A percentile compares a stretch with the other conserved stretches of the same genome.
Conservation (phyloP, 2,797 vertebrate species). For the Amblyopsis hoosieri region DNA sequence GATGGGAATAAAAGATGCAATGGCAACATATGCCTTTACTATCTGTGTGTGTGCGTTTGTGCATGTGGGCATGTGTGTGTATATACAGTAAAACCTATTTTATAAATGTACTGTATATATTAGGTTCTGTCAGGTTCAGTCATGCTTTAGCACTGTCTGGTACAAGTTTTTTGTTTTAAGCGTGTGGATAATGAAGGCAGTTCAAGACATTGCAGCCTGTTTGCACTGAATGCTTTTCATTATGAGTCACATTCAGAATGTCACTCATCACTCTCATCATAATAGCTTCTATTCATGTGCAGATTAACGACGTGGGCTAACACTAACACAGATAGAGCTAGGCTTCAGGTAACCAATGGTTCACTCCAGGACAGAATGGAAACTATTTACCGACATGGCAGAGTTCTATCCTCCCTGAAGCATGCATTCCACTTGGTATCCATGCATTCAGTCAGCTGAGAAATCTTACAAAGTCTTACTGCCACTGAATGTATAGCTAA, state of each 20-base stretch:
- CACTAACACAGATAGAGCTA: conserved; percentile 32
- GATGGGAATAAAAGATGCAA: conserved; percentile 47
- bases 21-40: conserved; percentile 26
- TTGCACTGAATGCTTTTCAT: conserved; percentile 14
- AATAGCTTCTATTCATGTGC: conserved; percentile 36
- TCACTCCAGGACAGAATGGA: conserved; percentile 15
- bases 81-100: not conserved
- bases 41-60: conserved; percentile 13
- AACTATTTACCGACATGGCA: conserved; percentile 26
- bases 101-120: conserved; percentile 23
- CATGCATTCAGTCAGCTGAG: conserved; percentile 44
- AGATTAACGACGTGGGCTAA: conserved; percentile 35
- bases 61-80: conserved; percentile 14
- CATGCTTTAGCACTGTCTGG: too few relatives aligned
- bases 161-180: conserved; percentile 13
- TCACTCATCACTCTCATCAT: conserved; percentile 25
- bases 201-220: conserved; percentile 16
- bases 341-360: conserved; percentile 39
- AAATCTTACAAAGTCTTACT: conserved; percentile 41
- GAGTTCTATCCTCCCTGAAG: conserved; percentile 22
- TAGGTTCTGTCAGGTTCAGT: conserved; percentile 36
- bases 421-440: too few relatives aligned
- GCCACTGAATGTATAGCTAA: conserved; percentile 51
- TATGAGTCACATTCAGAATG: conserved; percentile 21
- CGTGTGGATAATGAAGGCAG: conserved; percentile 23